Evolutionary conservation across 2,888 invertebrate genomes (phyloP).

Genomic region (Molorchus minor): DNA sequence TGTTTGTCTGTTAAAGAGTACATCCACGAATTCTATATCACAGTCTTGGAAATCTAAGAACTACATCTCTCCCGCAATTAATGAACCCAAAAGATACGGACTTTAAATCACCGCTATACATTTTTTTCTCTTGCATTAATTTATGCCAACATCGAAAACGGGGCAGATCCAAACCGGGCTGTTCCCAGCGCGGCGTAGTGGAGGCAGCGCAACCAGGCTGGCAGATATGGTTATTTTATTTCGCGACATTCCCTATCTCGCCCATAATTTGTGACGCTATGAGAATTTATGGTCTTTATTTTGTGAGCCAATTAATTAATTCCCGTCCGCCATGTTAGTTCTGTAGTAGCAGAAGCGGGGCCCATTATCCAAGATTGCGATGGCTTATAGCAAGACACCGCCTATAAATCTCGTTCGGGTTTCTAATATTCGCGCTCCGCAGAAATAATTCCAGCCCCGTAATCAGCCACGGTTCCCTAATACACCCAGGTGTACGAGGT

Average conservation of each 20-base stretch:
- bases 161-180: not conserved
- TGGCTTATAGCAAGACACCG: constrained; percentile 62
- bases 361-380: constrained; percentile 64
- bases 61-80: no score
- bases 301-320: constrained; percentile 65
- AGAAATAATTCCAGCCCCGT: constrained; percentile 14
- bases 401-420: constrained; percentile 62
- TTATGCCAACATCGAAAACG: constrained; percentile 6
- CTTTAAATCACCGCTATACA: constrained; percentile 1
- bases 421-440: constrained; percentile 57
- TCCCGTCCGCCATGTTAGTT: constrained; percentile 60
- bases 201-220: constrained; percentile 42
- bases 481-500: constrained; percentile 10
- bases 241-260: constrained; percentile 64
- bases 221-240: constrained; percentile 64
- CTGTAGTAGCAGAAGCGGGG: constrained; percentile 53
- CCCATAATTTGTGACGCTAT: constrained; percentile 64
- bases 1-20: no score
- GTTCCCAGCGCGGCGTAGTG: constrained; percentile 7
- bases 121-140: constrained; percentile 14
- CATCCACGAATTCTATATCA: no score
- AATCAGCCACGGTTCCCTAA: constrained; percentile 7
- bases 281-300: constrained; percentile 65
- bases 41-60: no score
- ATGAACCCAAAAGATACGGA: no score